Percentiles rank a stretch among this genome's conserved stretches.
These are phyloP conservation scores for Delichon dasypus DNA, from an alignment of 2,797 vertebrate genomes.

Conservation along the genomic window DNA sequence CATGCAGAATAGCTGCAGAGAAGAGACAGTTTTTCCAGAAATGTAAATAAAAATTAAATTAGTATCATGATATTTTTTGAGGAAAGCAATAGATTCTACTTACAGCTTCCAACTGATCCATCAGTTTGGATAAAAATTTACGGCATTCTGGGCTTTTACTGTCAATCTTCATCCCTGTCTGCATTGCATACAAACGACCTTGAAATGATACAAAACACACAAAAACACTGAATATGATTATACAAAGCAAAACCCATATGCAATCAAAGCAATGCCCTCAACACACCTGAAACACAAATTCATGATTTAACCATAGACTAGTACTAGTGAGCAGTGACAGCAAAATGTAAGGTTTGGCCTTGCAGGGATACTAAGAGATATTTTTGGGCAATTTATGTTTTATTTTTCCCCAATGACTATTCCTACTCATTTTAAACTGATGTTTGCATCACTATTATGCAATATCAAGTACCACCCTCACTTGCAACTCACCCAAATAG, in stretches of 20 bases:
- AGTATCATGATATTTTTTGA: not conserved
- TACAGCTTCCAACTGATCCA: conserved; percentile 96
- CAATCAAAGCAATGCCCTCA: not conserved
- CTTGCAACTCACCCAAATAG: not conserved
- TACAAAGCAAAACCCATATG: not conserved
- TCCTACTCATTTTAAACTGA: not conserved
- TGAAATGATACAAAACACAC: conserved; percentile 52
- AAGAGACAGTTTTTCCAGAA: not conserved
- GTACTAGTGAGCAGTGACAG: not conserved
- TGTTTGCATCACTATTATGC: not conserved
- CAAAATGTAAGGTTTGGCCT: not conserved
- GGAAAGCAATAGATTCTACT: conserved; percentile 61
- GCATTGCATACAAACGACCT: conserved; percentile 97
- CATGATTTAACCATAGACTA: not conserved
- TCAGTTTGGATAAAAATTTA: conserved; percentile 93
- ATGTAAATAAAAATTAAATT: not conserved
- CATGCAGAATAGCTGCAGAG: not conserved
- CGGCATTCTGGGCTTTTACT: conserved; percentile 94
- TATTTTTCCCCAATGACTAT: not conserved
- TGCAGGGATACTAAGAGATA: not conserved
- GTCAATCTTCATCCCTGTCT: conserved; percentile 97
- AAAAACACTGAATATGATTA: not conserved
- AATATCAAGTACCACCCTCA: not conserved
- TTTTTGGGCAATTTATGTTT: not conserved
- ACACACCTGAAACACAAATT: not conserved